Evolutionary conservation across 2,888 invertebrate genomes (phyloP), one percentile per base, ranked within the genome.

Genomic region (Phyllotreta cruciferae): DNA sequence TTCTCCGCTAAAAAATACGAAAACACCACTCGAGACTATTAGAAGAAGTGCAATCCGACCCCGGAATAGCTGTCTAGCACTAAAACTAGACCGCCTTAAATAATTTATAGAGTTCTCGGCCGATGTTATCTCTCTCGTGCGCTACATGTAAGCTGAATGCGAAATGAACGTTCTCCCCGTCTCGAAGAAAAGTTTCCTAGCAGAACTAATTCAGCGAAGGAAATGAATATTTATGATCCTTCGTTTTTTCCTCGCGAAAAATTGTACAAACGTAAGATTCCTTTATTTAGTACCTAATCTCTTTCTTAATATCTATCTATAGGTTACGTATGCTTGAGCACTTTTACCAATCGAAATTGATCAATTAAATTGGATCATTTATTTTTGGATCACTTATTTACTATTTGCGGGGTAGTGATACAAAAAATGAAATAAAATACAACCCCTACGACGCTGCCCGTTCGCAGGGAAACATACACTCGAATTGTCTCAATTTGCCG

Each of bases 171-270:
- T 24, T 24, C 24, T 24, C 24, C 49, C 11, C 37, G 52, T 35
- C 57, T 57, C 41, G 10, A 39, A 49, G 35, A 57, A 57, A 57
- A 57, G 11, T 57, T 57, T 41, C 50, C 7, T 8, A 50, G 38
- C 57, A 50, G 41, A 49, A 57, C 57, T 50, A 50, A 57, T 57
- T 57, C 50, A 57, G 38, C 34, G 13, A 9, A 50, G 57, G 44
- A 50, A 57, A 57, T 57, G 57, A 57, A 50, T 57, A 57, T 57
- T 57, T 57, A 57, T 57, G 49, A 35, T 3, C 7, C 6, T 39
- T 50, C 38, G 13, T 34, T 55, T 57, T 38, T 38, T 24, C 24
- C 24, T 24, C 4, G 24, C 10, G 14, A 50, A 57, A 38, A 57
- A 57, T 34, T 49, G 9, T 56, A 11, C 39, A 50, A 57, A 37